Conservation (phyloP, 2,888 invertebrate genomes). For the Chrysopilus asiliformis region DNA sequence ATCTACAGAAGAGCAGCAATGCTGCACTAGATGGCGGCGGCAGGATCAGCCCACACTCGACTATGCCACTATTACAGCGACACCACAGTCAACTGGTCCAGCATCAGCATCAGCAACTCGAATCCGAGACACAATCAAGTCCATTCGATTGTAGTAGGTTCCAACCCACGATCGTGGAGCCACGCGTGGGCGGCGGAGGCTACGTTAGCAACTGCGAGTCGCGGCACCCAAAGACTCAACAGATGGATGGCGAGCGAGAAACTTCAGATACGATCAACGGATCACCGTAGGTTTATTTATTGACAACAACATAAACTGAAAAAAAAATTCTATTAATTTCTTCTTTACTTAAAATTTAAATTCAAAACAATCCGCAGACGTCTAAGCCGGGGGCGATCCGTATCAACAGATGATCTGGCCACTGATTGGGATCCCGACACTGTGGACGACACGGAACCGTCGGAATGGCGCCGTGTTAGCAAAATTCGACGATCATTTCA, state of each 20-base stretch:
- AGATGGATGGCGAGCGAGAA: too few relatives aligned
- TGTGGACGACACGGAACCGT: constrained; percentile 32
- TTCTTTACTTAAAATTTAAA: too few relatives aligned
- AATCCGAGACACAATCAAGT: constrained; percentile 19
- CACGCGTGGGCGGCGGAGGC: background rate
- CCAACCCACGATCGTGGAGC: background rate
- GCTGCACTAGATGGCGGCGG: background rate
- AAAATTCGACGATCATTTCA: constrained; percentile 52
- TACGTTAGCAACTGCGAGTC: background rate
- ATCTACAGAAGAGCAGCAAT: constrained; percentile 29
- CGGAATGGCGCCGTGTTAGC: constrained; percentile 52
- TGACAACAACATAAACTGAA: too few relatives aligned
- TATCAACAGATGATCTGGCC: constrained; percentile 40
- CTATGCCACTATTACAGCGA: constrained; percentile 5
- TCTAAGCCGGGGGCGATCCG: constrained; percentile 31
- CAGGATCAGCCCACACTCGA: constrained; percentile 11
- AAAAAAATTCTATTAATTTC: too few relatives aligned
- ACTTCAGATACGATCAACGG: too few relatives aligned
- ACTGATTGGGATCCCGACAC: constrained; percentile 26
- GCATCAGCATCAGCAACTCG: constrained; percentile 15
- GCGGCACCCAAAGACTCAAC: constrained; percentile 5
- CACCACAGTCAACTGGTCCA: constrained; percentile 11
- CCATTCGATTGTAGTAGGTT: constrained; percentile 3
- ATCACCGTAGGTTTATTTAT: too few relatives aligned
- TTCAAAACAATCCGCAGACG: too few relatives aligned